Percentiles rank a stretch among this genome's conserved stretches.
Conservation (phyloP, 2,888 invertebrate genomes). For the Cylindroiulus punctatus region DNA sequence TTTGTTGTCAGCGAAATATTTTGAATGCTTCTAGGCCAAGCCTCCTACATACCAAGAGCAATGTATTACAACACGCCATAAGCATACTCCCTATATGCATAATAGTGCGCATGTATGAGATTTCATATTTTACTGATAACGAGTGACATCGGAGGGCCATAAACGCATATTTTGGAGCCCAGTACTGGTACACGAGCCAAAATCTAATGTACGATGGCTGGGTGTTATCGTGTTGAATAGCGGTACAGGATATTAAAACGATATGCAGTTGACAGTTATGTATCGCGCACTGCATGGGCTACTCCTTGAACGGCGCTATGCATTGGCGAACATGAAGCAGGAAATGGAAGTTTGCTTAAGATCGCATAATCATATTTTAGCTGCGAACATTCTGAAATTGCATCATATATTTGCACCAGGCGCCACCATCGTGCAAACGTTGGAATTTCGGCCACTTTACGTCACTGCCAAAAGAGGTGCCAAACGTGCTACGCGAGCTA, state of each 20-base stretch:
- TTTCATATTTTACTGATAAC: constrained; percentile 44
- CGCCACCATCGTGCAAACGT: constrained; percentile 43
- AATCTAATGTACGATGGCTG: constrained; percentile 11
- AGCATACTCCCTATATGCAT: background rate
- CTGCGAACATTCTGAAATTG: constrained; percentile 26
- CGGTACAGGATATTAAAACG: constrained; percentile 47
- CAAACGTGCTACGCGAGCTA: background rate
- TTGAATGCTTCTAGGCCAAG: background rate
- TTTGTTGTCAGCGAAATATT: constrained; percentile 26
- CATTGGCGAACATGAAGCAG: background rate
- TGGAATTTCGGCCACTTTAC: background rate
- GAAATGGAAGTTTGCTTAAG: constrained; percentile 42
- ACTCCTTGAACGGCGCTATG: constrained; percentile 2
- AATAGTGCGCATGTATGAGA: background rate
- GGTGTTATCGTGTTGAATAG: constrained; percentile 40
- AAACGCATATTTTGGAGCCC: constrained; percentile 35
- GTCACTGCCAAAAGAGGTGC: background rate
- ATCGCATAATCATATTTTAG: constrained; percentile 39
- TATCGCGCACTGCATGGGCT: constrained; percentile 24
- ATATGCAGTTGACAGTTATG: constrained; percentile 45
- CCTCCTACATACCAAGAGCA: background rate
- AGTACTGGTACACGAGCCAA: background rate
- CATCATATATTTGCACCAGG: constrained; percentile 22
- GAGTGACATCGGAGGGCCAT: constrained; percentile 33
- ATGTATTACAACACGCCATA: background rate